Base-by-base conservation (phyloP, 2,113 vertebrate species). In the Pseudorasbora parva region DNA sequence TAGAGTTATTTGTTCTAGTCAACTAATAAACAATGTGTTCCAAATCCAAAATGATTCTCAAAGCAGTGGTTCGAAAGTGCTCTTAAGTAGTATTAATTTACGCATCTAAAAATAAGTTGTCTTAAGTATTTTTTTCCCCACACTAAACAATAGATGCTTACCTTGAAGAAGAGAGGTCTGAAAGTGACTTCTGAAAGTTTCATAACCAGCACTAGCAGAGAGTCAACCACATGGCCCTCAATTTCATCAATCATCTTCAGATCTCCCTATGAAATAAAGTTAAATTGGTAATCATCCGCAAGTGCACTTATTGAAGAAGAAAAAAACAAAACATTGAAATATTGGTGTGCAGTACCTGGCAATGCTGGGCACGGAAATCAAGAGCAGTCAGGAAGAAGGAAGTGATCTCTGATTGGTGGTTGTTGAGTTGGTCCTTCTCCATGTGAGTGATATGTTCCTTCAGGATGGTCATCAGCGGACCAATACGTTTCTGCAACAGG, bases 161-260 rank as follows among this genome's bases (percentile, higher is more conserved):
- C 98, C 96, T 97, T 99, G 89, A 99, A 99, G 93, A 99, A 98
- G 12, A 99, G 91, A 1, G 97, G 97, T 43, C 98, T 95, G 93
- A 99, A 99, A 0, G 97, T 96, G 85, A 96, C 94, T 87, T 99
- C 98, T 0, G 98, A 99, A 73, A 99, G 96, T 79, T 99, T 99
- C 93, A 99, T 95, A 82, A 99, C 93, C 98, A 99, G 97, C 85
- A 91, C 91, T 49, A 98, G 78, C 11, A 99, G 93, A 89, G 95
- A 97, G 84, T 95, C 94, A 60, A 98, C 95, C 87, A 98, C 92
- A 8, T 25, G 84, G 62, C 92, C 91, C 82, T 99, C 98, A 0
- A 93, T 92, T 82, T 92, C 93, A 14, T 93, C 91, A 3, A 97
- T 89, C 87, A 93, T 94, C 49, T 95, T 91, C 85, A 98, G 93